Conservation (phyloP, 2,797 vertebrate species). For the Platyrinchus mystaceus region DNA sequence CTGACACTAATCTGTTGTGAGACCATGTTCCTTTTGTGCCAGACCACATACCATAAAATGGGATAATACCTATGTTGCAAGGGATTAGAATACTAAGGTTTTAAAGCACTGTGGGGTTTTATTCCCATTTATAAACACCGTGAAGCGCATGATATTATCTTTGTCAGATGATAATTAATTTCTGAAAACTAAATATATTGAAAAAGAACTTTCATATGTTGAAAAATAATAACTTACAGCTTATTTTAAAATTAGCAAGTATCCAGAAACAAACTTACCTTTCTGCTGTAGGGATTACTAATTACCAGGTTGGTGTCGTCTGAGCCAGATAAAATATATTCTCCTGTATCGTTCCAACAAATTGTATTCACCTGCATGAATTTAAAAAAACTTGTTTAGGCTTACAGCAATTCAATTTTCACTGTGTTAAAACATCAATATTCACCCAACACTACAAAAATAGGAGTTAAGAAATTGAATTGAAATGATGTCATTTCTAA, state of each 20-base stretch:
- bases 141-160: not conserved
- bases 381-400: not conserved
- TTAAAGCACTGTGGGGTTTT: not conserved
- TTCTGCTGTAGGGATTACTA: slow-evolving; percentile 95
- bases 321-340: slow-evolving; percentile 96
- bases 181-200: not conserved
- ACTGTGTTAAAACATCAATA: not conserved
- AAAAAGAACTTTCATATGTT: not conserved
- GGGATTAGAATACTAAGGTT: not conserved
- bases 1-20: slow-evolving; percentile 42
- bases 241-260: not conserved
- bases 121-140: not conserved
- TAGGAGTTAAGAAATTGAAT: not conserved
- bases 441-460: not conserved
- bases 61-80: not conserved
- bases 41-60: not conserved
- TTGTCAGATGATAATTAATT: not conserved
- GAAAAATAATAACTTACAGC: not conserved
- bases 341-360: slow-evolving; percentile 98
- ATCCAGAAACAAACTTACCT: slow-evolving; percentile 78
- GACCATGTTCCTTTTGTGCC: slow-evolving; percentile 20
- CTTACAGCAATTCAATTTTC: not conserved
- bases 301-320: slow-evolving; percentile 97
- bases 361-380: slow-evolving; percentile 92
- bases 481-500: not conserved